phyloP scores from a whole-genome alignment of 2,888 invertebrate genomes.

The Yponomeuta cagnagella region DNA sequence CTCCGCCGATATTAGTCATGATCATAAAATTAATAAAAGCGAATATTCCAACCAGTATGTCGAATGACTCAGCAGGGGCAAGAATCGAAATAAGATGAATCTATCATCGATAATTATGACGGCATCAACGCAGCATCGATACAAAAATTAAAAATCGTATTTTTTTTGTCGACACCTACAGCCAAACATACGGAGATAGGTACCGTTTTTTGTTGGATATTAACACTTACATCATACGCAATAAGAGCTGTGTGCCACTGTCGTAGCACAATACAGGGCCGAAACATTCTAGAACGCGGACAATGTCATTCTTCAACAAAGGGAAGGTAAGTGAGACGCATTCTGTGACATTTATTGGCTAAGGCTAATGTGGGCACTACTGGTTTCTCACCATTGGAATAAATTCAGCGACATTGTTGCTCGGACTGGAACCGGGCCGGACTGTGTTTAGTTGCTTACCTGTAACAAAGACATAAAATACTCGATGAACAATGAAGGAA shows the following conservation, averaged over 20 bases:
- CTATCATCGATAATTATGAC: slow-evolving; percentile 42
- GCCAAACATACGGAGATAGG: background rate
- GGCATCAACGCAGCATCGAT: slow-evolving; percentile 33
- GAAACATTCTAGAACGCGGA: background rate
- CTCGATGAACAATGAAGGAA: slow-evolving; percentile 4
- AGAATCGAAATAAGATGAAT: slow-evolving; percentile 47
- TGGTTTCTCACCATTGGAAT: background rate
- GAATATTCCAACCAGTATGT: slow-evolving; percentile 33
- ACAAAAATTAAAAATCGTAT: slow-evolving; percentile 27
- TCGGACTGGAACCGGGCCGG: slow-evolving; percentile 14
- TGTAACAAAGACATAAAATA: slow-evolving; percentile 42
- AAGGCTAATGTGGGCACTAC: background rate
- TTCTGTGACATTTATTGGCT: slow-evolving; percentile 9
- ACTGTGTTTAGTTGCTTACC: slow-evolving; percentile 24
- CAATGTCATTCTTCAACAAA: slow-evolving; percentile 1
- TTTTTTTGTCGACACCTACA: slow-evolving; percentile 7
- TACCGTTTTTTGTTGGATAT: too few relatives aligned
- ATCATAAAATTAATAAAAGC: slow-evolving; percentile 47
- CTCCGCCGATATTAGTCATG: slow-evolving; percentile 45
- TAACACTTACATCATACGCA: too few relatives aligned
- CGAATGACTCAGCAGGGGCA: slow-evolving; percentile 43
- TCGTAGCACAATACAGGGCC: background rate
- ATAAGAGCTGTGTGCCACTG: too few relatives aligned
- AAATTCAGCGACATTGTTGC: slow-evolving; percentile 1
- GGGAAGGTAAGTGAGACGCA: slow-evolving; percentile 6